These are phyloP conservation scores for Chamaea fasciata DNA, from an alignment of 2,113 vertebrate species.

Conservation along the genomic window DNA sequence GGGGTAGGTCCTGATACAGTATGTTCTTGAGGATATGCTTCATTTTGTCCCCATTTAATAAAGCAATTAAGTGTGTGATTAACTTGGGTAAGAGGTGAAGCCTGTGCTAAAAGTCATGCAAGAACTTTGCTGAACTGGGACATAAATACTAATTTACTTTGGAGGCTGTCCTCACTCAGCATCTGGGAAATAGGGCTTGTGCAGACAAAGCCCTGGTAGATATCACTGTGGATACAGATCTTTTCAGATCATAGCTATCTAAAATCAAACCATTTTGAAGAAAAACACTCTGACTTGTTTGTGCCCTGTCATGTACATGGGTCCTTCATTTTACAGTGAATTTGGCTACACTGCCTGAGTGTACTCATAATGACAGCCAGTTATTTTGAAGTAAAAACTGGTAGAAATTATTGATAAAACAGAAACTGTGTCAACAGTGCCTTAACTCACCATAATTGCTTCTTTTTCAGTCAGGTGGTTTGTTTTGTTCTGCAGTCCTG, in stretches of 20 bases:
- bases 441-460: background rate
- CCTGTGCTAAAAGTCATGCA: background rate
- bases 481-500: slow-evolving; percentile 75
- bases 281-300: background rate
- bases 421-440: background rate
- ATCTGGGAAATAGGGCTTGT: background rate
- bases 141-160: background rate
- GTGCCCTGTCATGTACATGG: background rate
- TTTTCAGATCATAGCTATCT: background rate
- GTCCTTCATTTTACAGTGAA: background rate
- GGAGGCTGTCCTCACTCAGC: background rate
- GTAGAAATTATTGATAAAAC: background rate
- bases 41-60: background rate
- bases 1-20: background rate
- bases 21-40: background rate
- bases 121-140: background rate
- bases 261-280: background rate
- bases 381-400: background rate
- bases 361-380: background rate
- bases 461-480: slow-evolving; percentile 60
- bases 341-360: background rate
- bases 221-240: background rate
- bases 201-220: background rate
- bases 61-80: background rate
- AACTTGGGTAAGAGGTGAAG: background rate